phyloP scores from a whole-genome alignment of 2,797 vertebrate genomes.

The Geotrypetes seraphini region DNA sequence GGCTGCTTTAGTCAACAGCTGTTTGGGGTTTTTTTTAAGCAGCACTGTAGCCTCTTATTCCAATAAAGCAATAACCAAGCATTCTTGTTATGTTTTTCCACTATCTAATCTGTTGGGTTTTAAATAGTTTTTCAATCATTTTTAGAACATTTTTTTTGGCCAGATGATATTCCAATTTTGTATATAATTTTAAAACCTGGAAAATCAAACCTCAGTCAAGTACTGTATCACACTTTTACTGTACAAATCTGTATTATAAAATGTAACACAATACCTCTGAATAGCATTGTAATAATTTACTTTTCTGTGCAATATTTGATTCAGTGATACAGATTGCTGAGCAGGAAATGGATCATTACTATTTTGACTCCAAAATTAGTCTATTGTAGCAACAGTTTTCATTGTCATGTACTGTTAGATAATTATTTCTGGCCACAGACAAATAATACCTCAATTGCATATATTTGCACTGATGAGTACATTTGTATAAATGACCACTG shows the following conservation, averaged over 20 bases:
- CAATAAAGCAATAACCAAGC: conserved; percentile 53
- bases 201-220: conserved; percentile 1
- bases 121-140: conserved; percentile 24
- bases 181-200: conserved; percentile 17
- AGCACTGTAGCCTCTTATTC: conserved; percentile 26
- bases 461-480: conserved; percentile 46
- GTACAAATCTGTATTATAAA: not conserved
- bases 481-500: conserved; percentile 34
- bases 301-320: conserved; percentile 9
- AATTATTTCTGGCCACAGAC: conserved; percentile 37
- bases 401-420: conserved; percentile 12
- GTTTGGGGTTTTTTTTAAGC: no score
- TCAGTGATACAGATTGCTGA: not conserved
- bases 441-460: conserved; percentile 51
- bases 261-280: conserved; percentile 10
- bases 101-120: conserved; percentile 27
- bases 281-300: conserved; percentile 1
- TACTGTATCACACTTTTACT: not conserved
- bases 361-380: conserved; percentile 1
- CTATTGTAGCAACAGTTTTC: conserved; percentile 3
- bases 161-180: conserved; percentile 30
- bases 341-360: conserved; percentile 1
- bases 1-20: conserved; percentile 11
- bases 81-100: conserved; percentile 37
- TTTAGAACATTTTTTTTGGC: conserved; percentile 26